Evolutionary conservation across 2,113 vertebrate genomes (phyloP), one percentile per base, ranked within the genome.

Genomic region (Mustela nigripes): DNA sequence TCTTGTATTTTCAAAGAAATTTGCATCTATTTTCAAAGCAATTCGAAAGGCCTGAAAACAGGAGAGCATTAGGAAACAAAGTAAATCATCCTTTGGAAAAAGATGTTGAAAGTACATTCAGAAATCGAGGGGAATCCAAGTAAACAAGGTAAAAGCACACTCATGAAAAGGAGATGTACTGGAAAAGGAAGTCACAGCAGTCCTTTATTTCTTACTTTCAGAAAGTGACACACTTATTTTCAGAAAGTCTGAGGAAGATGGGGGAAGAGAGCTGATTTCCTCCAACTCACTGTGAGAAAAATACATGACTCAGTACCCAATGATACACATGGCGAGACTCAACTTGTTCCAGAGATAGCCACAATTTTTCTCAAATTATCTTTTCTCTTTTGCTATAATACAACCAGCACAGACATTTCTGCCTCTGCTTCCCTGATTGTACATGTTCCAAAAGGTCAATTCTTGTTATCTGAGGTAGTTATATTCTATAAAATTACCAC

Each of bases 11-110:
- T 62, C 53, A 94, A 84, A 45, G 80, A 69, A 58, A 96, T 9
- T 71, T 71, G n/a, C 2, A 91, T 60, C 50, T 8, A 73, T 93
- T 58, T 83, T 79, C 76, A 83, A 67, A 67, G 60, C 50, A 96
- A 50, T 73, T 92, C n/a, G 88, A 71, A 22, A 79, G n/a, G 76
- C 65, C 45, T 89, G 67, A 50, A 83, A 67, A 60, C 33, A 19
- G 69, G 19, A 93, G 12, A 36, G 10, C 24, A 87, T 33, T 1
- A 74, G 1, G 1, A 96, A 87, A 48, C 5, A 28, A 42, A 33
- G 39, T 87, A 92, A 87, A 94, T 48, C 83, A 69, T 3, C 56
- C 18, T 56, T 96, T 74, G 33, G 67, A 76, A 82, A 94, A 62
- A 62, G 15, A 81, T 53, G 39, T 45, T 33, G 42, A 91, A 76